Percentiles rank a stretch among this genome's conserved stretches.
phyloP scores from a whole-genome alignment of 1,140 invertebrate species.

The Trichomalopsis sarcophagae region DNA sequence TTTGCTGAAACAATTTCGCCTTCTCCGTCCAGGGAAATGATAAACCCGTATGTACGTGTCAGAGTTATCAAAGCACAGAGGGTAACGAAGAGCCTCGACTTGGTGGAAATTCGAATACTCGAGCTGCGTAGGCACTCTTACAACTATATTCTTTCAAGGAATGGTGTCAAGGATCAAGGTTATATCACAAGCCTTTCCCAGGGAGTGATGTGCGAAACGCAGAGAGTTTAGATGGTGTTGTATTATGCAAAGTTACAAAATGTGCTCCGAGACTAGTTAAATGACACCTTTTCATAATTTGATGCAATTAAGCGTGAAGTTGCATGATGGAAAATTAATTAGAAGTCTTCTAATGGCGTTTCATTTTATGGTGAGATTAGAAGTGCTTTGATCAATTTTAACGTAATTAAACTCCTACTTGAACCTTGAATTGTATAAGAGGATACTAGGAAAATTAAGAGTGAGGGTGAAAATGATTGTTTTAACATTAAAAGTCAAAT shows the following conservation, averaged over 20 bases:
- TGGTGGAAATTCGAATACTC: neutral
- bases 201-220: neutral
- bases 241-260: neutral
- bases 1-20: neutral
- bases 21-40: neutral
- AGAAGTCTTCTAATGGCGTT: too few species aligned
- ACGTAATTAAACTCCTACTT: neutral
- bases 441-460: neutral
- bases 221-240: neutral
- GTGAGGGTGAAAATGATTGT: neutral
- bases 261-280: neutral
- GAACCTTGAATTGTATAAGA: neutral
- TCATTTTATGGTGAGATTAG: too few species aligned
- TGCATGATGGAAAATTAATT: neutral
- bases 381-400: too few species aligned
- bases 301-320: neutral
- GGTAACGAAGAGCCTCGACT: neutral
- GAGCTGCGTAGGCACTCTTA: neutral
- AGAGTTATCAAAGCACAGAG: slow-evolving; percentile 2
- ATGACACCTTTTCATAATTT: slow-evolving; percentile 2
- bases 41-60: neutral
- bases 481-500: neutral
- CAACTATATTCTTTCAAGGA: neutral
- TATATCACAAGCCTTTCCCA: neutral
- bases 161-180: slow-evolving; percentile 35